A percentile compares a stretch with the other conserved stretches of the same genome.
Evolutionary conservation across 2,888 invertebrate genomes (phyloP).

Genomic region (Spicauda simplicius): DNA sequence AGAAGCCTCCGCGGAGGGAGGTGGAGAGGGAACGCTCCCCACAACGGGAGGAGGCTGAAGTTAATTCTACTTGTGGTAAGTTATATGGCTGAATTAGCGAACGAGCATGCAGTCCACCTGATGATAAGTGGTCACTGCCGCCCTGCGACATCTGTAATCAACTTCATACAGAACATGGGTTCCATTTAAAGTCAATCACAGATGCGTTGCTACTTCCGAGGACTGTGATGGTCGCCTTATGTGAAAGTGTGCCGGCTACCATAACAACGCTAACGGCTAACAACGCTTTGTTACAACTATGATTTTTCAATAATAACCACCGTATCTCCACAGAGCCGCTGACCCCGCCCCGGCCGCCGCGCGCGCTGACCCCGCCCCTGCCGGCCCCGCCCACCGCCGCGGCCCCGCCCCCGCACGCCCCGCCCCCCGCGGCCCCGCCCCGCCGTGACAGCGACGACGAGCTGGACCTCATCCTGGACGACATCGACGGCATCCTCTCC

Average conservation of each 20-base stretch:
- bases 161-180: too few species aligned
- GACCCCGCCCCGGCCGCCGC: constrained; percentile 57
- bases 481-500: constrained; percentile 77
- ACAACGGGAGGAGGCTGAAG: constrained; percentile 53
- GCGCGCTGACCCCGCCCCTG: constrained; percentile 41
- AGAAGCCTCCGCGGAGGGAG: constrained; percentile 42
- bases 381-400: constrained; percentile 40
- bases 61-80: constrained; percentile 76
- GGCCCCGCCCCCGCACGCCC: constrained; percentile 43
- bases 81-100: too few species aligned
- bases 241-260: too few species aligned
- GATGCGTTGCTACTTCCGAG: too few species aligned
- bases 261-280: too few species aligned
- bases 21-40: constrained; percentile 55
- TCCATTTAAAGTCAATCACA: too few species aligned
- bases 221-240: too few species aligned
- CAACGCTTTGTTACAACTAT: too few species aligned
- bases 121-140: too few species aligned
- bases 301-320: too few species aligned
- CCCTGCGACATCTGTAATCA: too few species aligned
- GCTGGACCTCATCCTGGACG: constrained; percentile 72
- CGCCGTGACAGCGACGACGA: constrained; percentile 64
- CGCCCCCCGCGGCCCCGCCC: constrained; percentile 43
- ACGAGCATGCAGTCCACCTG: too few species aligned
- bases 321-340: constrained; percentile 37